Conservation (phyloP, 2,888 invertebrate species). For the Drosophila kanekoi region DNA sequence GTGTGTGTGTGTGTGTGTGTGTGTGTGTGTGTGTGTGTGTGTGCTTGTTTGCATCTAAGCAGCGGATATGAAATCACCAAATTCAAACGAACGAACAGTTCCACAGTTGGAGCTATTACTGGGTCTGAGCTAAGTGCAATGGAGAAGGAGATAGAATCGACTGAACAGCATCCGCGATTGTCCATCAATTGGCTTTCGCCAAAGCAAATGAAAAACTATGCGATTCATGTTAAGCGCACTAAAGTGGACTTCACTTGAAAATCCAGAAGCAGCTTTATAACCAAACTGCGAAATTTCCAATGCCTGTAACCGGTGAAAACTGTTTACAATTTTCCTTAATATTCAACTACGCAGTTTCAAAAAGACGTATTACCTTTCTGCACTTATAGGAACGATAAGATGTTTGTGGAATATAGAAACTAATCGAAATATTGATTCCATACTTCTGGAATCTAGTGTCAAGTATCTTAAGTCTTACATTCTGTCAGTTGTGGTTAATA, state of each 20-base stretch:
- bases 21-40: not conserved
- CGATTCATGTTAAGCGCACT: constrained; percentile 6
- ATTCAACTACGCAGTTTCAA: constrained; percentile 1
- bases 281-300: constrained; percentile 28
- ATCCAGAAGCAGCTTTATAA: constrained; percentile 6
- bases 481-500: constrained; percentile 40
- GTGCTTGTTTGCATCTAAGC: not conserved
- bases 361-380: not conserved
- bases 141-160: not conserved
- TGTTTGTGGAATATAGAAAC: not conserved
- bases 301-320: constrained; percentile 35
- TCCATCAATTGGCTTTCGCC: constrained; percentile 53
- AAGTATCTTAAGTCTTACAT: constrained; percentile 23
- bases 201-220: constrained; percentile 44
- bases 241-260: constrained; percentile 10
- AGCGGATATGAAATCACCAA: constrained; percentile 55
- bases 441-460: constrained; percentile 3
- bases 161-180: constrained; percentile 48
- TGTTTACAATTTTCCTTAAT: constrained; percentile 14
- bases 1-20: not conserved
- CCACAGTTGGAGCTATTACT: constrained; percentile 1
- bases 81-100: not conserved
- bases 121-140: constrained; percentile 7
- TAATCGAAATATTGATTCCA: not conserved
- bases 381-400: not conserved